These are phyloP conservation scores for Drosophila punjabiensis DNA, from an alignment of 1,140 invertebrate species.

Conservation along the genomic window DNA sequence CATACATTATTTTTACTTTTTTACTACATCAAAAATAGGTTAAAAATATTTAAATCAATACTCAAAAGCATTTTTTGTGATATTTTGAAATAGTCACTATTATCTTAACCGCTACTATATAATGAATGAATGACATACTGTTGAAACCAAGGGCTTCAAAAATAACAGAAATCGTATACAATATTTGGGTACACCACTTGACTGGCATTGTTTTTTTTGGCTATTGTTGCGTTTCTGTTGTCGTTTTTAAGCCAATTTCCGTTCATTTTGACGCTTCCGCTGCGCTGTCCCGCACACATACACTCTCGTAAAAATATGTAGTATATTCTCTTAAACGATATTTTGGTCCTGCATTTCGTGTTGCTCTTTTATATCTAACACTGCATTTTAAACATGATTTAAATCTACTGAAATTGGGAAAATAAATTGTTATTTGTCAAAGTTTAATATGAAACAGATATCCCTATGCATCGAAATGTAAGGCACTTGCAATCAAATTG, in stretches of 20 bases:
- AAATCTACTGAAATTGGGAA: neutral
- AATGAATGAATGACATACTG: slow-evolving; percentile 27
- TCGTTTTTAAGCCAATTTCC: slow-evolving; percentile 84
- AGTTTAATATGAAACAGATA: neutral
- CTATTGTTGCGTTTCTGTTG: slow-evolving; percentile 68
- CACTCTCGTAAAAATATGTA: slow-evolving; percentile 6
- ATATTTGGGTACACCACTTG: slow-evolving; percentile 36
- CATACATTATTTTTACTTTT: neutral
- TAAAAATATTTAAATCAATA: too few relatives aligned
- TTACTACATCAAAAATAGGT: neutral
- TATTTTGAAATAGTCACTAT: neutral
- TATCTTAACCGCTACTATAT: neutral
- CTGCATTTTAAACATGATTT: slow-evolving; percentile 6
- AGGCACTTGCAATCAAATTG: slow-evolving; percentile 23
- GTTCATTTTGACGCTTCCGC: slow-evolving; percentile 82
- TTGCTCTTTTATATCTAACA: slow-evolving; percentile 5
- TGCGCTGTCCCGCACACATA: slow-evolving; percentile 32
- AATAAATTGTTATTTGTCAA: slow-evolving; percentile 20
- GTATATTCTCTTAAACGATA: slow-evolving; percentile 28
- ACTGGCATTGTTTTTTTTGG: slow-evolving; percentile 52
- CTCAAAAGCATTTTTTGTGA: neutral
- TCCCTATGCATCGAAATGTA: neutral
- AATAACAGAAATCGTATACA: slow-evolving; percentile 21
- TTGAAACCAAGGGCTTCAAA: slow-evolving; percentile 20
- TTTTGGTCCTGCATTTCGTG: slow-evolving; percentile 12